A percentile compares a stretch with the other conserved stretches of the same genome.
phyloP scores from a whole-genome alignment of 2,113 vertebrate species.

The Notothenia rossii region DNA sequence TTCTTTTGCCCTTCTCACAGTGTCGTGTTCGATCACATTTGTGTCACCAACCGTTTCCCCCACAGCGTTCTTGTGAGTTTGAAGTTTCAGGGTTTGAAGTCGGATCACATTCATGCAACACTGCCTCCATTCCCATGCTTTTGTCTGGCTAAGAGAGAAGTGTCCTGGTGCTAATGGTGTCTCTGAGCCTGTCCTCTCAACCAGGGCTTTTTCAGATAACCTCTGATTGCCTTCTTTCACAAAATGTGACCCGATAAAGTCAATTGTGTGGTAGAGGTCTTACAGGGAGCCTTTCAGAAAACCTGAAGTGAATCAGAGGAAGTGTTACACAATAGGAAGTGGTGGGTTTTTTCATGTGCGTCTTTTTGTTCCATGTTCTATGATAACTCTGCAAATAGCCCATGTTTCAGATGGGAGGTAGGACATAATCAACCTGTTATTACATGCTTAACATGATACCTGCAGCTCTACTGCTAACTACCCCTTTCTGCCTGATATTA shows the following conservation, averaged over 20 bases:
- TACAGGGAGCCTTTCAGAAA: slow-evolving; percentile 58
- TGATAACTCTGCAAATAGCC: slow-evolving; percentile 20
- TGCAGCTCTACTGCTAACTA: background rate
- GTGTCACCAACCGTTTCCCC: background rate
- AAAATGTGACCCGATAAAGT: slow-evolving; percentile 5
- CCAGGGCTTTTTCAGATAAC: background rate
- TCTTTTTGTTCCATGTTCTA: slow-evolving; percentile 52
- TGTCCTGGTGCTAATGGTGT: slow-evolving; percentile 37
- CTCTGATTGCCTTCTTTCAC: background rate
- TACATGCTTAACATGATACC: background rate
- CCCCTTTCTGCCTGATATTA: slow-evolving; percentile 15
- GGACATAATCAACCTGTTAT: background rate
- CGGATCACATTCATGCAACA: slow-evolving; percentile 61
- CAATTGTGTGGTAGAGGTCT: background rate
- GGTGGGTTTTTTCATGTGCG: slow-evolving; percentile 29
- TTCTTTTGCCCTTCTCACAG: background rate
- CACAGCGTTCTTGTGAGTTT: background rate
- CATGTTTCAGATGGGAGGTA: slow-evolving; percentile 13
- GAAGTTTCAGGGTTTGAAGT: slow-evolving; percentile 46
- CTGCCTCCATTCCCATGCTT: slow-evolving; percentile 29
- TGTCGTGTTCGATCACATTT: slow-evolving; percentile 1
- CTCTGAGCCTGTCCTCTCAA: slow-evolving; percentile 34
- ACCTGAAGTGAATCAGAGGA: slow-evolving; percentile 81
- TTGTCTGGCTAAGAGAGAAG: slow-evolving; percentile 39
- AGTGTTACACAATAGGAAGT: slow-evolving; percentile 85